These are phyloP conservation scores for Ivindomyrus marchei DNA, from an alignment of 2,113 vertebrate genomes.

Conservation along the genomic window DNA sequence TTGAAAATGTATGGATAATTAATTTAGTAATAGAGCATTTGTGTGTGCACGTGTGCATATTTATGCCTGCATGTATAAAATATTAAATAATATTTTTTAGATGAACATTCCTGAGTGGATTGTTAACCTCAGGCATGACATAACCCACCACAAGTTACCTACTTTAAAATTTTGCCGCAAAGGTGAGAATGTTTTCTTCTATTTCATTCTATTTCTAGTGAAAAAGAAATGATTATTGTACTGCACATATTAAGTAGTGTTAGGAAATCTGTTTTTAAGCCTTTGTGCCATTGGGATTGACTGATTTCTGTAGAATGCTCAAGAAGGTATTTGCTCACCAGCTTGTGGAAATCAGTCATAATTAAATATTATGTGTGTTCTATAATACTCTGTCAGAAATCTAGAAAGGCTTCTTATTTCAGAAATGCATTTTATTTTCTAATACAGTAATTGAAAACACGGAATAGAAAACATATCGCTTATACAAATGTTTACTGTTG, in stretches of 20 bases:
- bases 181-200: slow-evolving; percentile 55
- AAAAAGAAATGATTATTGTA: background rate
- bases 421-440: background rate
- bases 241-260: background rate
- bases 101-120: slow-evolving; percentile 90
- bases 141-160: slow-evolving; percentile 83
- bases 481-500: background rate
- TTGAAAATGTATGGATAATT: background rate
- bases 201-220: slow-evolving; percentile 4
- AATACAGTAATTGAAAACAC: background rate
- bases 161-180: slow-evolving; percentile 76
- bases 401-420: background rate
- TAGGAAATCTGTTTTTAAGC: background rate
- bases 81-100: slow-evolving; percentile 35
- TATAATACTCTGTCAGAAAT: background rate
- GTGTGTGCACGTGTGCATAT: background rate
- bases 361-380: background rate
- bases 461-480: background rate
- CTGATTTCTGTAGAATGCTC: background rate
- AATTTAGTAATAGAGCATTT: background rate
- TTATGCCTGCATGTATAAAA: background rate
- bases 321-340: background rate
- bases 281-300: background rate
- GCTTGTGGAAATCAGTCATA: background rate
- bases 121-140: slow-evolving; percentile 81